Percentiles rank a stretch among this genome's conserved stretches.
phyloP scores from a whole-genome alignment of 1,140 invertebrate species.

The Brachystomella parvula region DNA sequence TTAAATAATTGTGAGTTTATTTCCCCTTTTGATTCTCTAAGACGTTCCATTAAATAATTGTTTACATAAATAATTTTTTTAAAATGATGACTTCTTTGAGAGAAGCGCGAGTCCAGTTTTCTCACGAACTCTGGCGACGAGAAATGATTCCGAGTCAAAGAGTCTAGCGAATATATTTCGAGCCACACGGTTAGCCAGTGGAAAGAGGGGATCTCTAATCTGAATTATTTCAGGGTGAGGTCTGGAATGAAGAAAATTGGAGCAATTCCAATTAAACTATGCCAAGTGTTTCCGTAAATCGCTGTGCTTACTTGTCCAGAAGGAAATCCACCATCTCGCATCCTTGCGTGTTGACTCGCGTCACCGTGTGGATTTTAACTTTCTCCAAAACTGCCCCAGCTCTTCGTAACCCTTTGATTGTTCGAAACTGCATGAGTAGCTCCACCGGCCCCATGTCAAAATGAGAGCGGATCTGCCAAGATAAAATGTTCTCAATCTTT shows the following conservation, averaged over 20 bases:
- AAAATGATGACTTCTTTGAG: too few relatives aligned
- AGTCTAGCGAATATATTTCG: constrained; percentile 36
- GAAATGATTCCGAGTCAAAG: constrained; percentile 33
- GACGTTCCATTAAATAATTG: too few relatives aligned
- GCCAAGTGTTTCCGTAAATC: not conserved
- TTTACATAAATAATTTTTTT: too few relatives aligned
- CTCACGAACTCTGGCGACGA: constrained; percentile 25
- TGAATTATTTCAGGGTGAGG: constrained; percentile 37
- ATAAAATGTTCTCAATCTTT: too few relatives aligned
- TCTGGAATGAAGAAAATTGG: constrained; percentile 21
- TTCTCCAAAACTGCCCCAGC: constrained; percentile 29
- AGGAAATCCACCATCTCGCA: constrained; percentile 38
- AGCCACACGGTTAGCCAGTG: constrained; percentile 33
- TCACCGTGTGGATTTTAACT: constrained; percentile 32
- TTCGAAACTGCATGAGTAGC: constrained; percentile 36
- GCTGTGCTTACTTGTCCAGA: too few relatives aligned
- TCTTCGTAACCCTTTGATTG: constrained; percentile 26
- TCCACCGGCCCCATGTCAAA: constrained; percentile 32
- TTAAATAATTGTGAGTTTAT: too few relatives aligned
- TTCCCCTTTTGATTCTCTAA: too few relatives aligned
- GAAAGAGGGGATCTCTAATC: constrained; percentile 35
- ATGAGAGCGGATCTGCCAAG: constrained; percentile 39
- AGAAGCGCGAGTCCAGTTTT: too few relatives aligned
- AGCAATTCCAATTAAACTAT: constrained; percentile 14
- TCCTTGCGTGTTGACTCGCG: constrained; percentile 33